Base-by-base conservation (phyloP, 2,888 invertebrate genomes). In the Thymelicus acteon region DNA sequence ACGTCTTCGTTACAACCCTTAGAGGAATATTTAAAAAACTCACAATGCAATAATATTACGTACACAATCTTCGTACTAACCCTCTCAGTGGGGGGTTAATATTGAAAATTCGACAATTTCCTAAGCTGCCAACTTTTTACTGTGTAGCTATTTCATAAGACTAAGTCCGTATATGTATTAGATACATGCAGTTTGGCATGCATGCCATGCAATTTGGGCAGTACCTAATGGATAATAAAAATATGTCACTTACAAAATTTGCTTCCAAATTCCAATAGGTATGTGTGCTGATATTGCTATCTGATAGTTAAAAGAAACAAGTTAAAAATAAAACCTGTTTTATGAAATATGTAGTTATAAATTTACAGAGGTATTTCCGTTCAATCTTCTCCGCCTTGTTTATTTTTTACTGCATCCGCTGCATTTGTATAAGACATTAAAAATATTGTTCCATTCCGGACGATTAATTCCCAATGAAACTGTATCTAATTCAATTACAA, bases 391-490 rank as follows among this genome's bases (percentile, higher is more conserved):
- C 31, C 40, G 19, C 10, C 79, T 78, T 77, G 76, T 57, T 60
- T 75, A 75, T 75, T 74, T 65, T 67, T 66, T 82, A 85, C 80
- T 80, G 82, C 85, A 87, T 92, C 91, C 91, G 90, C 78, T 84
- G 75, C 77, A 83, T 88, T 89, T 52, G 67, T 57, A 75, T 79
- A 80, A 84, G 79, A 84, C 82, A 86, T 84, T 83, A 85, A 85
- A 74, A 86, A 82, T 80, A 80, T 76, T 78, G 84, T 88, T 86
- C 85, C 86, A 80, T 77, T 87, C 85, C 86, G 80, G 75, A 75
- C 81, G 82, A 89, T 87, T 91, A 89, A 86, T 84, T 81, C 72
- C 79, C 85, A 89, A 85, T 78, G 79, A 80, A 82, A 82, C 84
- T 86, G 85, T 83, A 81, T 84, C 87, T 85, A 86, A 90, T 85